Evolutionary conservation across 2,888 invertebrate genomes (phyloP).

Genomic region (Marasmarcha lunaedactyla): DNA sequence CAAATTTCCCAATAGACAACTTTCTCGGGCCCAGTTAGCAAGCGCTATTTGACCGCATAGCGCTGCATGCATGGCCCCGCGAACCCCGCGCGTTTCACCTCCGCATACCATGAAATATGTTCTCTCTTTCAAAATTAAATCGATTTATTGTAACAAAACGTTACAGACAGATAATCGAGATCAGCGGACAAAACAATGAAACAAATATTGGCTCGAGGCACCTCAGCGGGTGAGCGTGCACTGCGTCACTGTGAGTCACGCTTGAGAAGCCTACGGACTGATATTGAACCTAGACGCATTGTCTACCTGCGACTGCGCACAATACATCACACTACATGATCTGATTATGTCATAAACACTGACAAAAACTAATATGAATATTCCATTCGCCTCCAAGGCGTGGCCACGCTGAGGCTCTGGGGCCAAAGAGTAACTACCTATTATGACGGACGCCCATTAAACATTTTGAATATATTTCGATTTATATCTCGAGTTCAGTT

Average conservation of each 20-base stretch:
- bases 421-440: no score
- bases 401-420: background rate
- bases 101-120: constrained; percentile 2
- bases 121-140: background rate
- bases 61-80: constrained; percentile 22
- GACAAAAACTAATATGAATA: constrained; percentile 38
- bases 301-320: constrained; percentile 40
- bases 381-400: constrained; percentile 18
- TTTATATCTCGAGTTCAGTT: no score
- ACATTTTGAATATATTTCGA: no score
- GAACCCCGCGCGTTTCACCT: constrained; percentile 26
- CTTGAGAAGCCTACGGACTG: constrained; percentile 28
- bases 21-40: constrained; percentile 56
- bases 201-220: constrained; percentile 14
- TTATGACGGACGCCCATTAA: no score
- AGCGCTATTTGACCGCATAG: constrained; percentile 41
- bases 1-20: constrained; percentile 63
- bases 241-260: constrained; percentile 52
- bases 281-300: constrained; percentile 50
- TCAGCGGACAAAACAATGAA: background rate
- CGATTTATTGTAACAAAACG: background rate
- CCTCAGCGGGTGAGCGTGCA: constrained; percentile 36
- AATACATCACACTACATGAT: constrained; percentile 53
- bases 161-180: background rate
- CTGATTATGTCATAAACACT: constrained; percentile 51